phyloP scores from a whole-genome alignment of 1,140 invertebrate species.

The Frieseomelitta varia region DNA sequence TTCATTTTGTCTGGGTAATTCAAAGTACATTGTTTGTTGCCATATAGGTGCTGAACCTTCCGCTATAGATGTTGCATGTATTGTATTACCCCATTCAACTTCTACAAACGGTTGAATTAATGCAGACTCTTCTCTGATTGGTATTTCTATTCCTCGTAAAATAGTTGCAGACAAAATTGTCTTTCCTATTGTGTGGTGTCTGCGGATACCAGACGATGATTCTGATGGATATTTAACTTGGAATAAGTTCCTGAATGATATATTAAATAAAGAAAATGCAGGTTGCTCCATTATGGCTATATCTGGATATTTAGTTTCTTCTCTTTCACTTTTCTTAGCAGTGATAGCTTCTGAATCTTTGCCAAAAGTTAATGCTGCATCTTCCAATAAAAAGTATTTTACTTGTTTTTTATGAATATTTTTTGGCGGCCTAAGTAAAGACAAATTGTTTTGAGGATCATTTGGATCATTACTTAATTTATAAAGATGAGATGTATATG shows the following conservation, averaged over 20 bases:
- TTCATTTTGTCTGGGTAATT: constrained; percentile 68
- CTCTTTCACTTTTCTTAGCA: constrained; percentile 14
- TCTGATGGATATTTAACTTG: constrained; percentile 68
- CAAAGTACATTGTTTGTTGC: constrained; percentile 79
- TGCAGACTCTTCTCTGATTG: constrained; percentile 79
- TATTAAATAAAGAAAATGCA: constrained; percentile 71
- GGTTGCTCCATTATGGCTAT: constrained; percentile 73
- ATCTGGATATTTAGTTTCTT: constrained; percentile 62
- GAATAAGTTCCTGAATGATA: constrained; percentile 73
- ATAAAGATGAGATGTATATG: constrained; percentile 47
- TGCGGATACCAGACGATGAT: constrained; percentile 54
- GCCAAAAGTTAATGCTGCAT: constrained; percentile 65
- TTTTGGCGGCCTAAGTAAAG: constrained; percentile 54
- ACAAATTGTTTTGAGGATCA: constrained; percentile 73
- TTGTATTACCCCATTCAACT: constrained; percentile 76
- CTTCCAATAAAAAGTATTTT: constrained; percentile 72
- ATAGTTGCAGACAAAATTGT: constrained; percentile 75
- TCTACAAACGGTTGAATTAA: constrained; percentile 76
- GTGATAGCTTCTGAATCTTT: constrained; percentile 5
- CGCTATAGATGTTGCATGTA: constrained; percentile 69
- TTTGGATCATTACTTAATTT: constrained; percentile 76
- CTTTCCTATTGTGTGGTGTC: constrained; percentile 65
- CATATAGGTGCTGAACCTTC: constrained; percentile 79
- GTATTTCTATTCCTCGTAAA: constrained; percentile 77
- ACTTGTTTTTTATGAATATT: constrained; percentile 45